phyloP scores from a whole-genome alignment of 2,113 vertebrate species.

The Corydoras sp. region DNA sequence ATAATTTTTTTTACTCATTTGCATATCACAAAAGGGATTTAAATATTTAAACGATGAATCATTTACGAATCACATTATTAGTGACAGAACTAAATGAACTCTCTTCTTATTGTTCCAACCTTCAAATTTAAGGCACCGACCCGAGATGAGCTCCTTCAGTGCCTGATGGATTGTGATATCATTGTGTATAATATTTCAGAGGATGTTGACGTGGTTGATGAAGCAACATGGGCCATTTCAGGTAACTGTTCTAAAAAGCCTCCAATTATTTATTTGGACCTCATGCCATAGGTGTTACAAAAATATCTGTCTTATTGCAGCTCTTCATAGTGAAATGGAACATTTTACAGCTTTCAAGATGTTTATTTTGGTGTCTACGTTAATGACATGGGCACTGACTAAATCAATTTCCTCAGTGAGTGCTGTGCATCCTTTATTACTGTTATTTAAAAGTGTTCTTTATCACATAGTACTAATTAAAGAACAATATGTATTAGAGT shows the following conservation, averaged over 20 bases:
- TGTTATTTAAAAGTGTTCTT: neutral
- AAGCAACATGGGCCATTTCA: conserved; percentile 81
- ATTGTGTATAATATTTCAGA: conserved; percentile 90
- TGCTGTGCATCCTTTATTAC: conserved; percentile 1
- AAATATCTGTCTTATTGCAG: conserved; percentile 43
- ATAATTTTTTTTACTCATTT: too few species aligned
- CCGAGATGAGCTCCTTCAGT: conserved; percentile 64
- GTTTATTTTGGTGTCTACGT: conserved; percentile 85
- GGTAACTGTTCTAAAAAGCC: conserved; percentile 57
- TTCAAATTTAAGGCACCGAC: conserved; percentile 54
- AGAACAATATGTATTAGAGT: conserved; percentile 59
- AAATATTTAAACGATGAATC: too few species aligned
- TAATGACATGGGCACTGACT: conserved; percentile 86
- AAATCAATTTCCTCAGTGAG: conserved; percentile 75
- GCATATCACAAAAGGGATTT: too few species aligned
- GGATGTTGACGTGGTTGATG: conserved; percentile 64
- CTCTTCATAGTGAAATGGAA: conserved; percentile 63
- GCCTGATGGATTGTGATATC: conserved; percentile 77
- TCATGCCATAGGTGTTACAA: neutral
- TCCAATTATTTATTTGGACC: neutral
- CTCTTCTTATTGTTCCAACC: neutral
- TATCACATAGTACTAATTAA: neutral
- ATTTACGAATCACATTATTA: too few species aligned
- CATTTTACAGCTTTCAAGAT: conserved; percentile 72
- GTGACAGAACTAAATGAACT: neutral